Evolutionary conservation across 2,888 invertebrate genomes (phyloP), one percentile per base, ranked within the genome.

Genomic region (Xiphydria camelus): DNA sequence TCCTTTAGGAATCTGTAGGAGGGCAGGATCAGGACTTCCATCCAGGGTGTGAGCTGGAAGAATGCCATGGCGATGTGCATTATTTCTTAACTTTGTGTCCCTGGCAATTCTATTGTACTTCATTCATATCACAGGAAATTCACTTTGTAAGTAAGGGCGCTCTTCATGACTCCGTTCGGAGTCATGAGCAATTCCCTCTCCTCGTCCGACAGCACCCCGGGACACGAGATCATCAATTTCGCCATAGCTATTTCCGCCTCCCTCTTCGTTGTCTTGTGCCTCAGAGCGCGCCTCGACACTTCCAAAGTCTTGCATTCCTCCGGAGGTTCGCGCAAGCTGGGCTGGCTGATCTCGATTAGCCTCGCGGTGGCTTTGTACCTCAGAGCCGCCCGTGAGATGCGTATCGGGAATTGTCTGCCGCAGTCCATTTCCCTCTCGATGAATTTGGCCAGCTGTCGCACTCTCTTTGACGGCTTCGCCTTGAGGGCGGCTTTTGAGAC

Each of bases 31-130:
- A 70, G 39, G 26, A 54, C 51, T 3, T 49, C 36, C 49, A 68
- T 47, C 64, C 68, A 66, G 4, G 54, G 39, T 6, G 65, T 61
- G n/a, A n/a, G n/a, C n/a, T n/a, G n/a, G n/a, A n/a, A n/a, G n/a
- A n/a, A n/a, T n/a, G n/a, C n/a, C n/a, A n/a, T 22, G 5, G 12
- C 10, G 6, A 29, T 14, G 18, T 3, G 9, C 9, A 17, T 12
- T n/a, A n/a, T n/a, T n/a, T n/a, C n/a, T n/a, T 31, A 6, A 9
- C 6, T 31, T 4, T 7, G 9, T 4, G 6, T 1, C 14, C 2
- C 15, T 9, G 9, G 12, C 14, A 9, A 10, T 9, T 19, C 10
- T 18, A 14, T 31, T 5, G 20, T 18, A 17, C 19, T n/a, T n/a
- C n/a, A n/a, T n/a, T n/a, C n/a, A n/a, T n/a, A n/a, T n/a, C n/a